These are phyloP conservation scores for Streptopelia turtur DNA, from an alignment of 2,797 vertebrate species.

Conservation along the genomic window DNA sequence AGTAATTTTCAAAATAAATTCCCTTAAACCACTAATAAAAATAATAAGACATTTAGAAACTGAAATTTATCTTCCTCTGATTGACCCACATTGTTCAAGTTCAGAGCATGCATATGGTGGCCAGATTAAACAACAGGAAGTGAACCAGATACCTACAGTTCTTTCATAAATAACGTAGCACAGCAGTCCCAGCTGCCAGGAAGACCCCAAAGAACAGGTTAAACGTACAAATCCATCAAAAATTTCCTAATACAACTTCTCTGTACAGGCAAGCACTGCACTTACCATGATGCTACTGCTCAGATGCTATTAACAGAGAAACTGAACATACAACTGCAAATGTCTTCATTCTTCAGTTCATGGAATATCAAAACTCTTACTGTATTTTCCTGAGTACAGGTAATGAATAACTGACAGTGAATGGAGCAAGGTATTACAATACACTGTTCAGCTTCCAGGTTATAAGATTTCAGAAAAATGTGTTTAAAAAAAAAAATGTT, in stretches of 20 bases:
- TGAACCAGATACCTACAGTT: background rate
- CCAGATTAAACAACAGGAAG: background rate
- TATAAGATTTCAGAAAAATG: background rate
- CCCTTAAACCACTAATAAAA: background rate
- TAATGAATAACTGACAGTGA: background rate
- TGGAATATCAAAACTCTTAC: background rate
- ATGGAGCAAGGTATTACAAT: background rate
- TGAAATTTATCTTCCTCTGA: background rate
- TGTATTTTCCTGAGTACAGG: background rate
- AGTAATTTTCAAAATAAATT: background rate
- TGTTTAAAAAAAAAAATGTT: background rate
- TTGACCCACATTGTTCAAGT: background rate
- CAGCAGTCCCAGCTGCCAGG: background rate
- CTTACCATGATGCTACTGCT: background rate
- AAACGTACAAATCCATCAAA: background rate
- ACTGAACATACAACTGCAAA: background rate
- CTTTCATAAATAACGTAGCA: background rate
- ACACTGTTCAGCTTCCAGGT: background rate
- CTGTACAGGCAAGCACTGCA: background rate
- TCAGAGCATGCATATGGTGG: background rate
- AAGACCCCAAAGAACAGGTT: background rate
- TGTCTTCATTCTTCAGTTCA: background rate
- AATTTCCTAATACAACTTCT: background rate
- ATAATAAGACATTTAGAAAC: background rate
- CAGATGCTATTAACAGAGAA: background rate